Base-by-base conservation (phyloP, 2,888 invertebrate genomes). In the Euzetes globulus region DNA sequence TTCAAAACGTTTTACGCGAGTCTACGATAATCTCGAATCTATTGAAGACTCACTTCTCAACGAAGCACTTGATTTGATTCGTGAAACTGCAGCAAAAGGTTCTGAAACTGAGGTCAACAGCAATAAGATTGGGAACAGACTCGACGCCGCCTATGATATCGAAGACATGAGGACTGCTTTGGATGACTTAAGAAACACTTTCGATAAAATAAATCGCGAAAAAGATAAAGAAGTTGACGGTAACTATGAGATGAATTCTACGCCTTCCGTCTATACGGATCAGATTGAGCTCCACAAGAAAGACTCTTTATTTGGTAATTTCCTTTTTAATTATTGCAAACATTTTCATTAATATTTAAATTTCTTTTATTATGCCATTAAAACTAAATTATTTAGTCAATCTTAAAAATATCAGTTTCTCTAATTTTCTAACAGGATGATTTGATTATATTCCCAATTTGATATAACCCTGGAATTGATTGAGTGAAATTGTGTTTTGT, bases 131-230 rank as follows among this genome's bases (percentile, higher is more conserved):
- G 70, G 55, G 15, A 74, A 76, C 15, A 71, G 77, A 47, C 68
- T 77, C 4, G 75, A 75, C 41, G 76, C 77, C 19, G 78, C 78
- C 22, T 77, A 78, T 25, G 78, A 79, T 45, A 50, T 79, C 41
- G 78, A 79, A 71, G 76, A 76, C 15, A 77, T 79, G 77, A 65
- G 78, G 41, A 72, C 60, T 1, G 74, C 77, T 4, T 74, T 79
- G 22, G 75, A 77, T 37, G 72, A 77, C n/a, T 73, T 79, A 15
- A 45, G 63, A 19, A 75, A 76, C 17, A 77, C 77, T 0, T 17
- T 78, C 55, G 45, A 63, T 11, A 75, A 75, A 15, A 75, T 77
- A 70, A 75, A 77, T 52, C 52, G 71, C 13, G 75, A 77, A 33
- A 37, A 68, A 4, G 15, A 25, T 55, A 25, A 22, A 3, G 25